A percentile compares a stretch with the other conserved stretches of the same genome.
phyloP scores from a whole-genome alignment of 1,140 invertebrate genomes.

The Pogonus chalceus region DNA sequence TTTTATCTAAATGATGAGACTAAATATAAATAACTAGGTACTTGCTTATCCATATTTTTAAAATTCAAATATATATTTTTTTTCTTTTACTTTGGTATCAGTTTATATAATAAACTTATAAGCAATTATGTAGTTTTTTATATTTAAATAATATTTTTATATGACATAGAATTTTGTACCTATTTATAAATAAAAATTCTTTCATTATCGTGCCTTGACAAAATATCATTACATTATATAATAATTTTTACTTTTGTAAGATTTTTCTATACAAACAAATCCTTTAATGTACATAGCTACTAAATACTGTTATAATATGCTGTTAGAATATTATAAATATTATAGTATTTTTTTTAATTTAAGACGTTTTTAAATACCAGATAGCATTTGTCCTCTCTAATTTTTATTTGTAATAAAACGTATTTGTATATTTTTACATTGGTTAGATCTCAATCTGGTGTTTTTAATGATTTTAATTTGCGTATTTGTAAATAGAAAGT shows the following conservation, averaged over 20 bases:
- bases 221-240: neutral
- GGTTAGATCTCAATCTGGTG: constrained; percentile 5
- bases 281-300: neutral
- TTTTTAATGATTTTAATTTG: neutral
- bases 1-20: too few species aligned
- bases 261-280: neutral
- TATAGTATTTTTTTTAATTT: neutral
- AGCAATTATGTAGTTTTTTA: too few species aligned
- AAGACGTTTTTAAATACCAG: neutral
- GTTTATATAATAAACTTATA: too few species aligned
- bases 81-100: too few species aligned
- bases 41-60: too few species aligned
- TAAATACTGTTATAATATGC: too few species aligned
- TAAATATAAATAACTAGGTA: too few species aligned
- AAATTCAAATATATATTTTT: too few species aligned
- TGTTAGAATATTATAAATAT: neutral
- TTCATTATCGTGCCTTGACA: constrained; percentile 1
- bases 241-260: neutral
- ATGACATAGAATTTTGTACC: constrained; percentile 1
- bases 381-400: neutral
- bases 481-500: too few species aligned
- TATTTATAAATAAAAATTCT: neutral
- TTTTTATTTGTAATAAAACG: neutral
- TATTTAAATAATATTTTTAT: too few species aligned
- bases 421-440: constrained; percentile 2